Evolutionary conservation across 2,113 vertebrate species (phyloP), one percentile per base, ranked within the genome.

Genomic region (Ciconia boyciana): DNA sequence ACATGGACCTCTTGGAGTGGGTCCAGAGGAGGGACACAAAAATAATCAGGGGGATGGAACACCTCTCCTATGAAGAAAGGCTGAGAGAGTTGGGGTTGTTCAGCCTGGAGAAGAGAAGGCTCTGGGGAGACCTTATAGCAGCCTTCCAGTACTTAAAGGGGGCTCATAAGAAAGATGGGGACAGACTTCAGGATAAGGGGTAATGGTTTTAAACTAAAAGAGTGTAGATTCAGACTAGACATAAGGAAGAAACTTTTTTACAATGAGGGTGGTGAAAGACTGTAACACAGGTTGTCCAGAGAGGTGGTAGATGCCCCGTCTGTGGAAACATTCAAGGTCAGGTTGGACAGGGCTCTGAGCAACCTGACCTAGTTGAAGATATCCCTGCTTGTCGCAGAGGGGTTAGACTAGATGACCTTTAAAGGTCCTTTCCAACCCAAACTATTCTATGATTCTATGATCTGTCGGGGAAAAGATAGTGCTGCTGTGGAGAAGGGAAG

Each of bases 221-320:
- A 12, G 51, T 21, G 21, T 16, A 34, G 18, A 34, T 76, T 48
- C 6, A 32, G 52, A 29, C 24, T 43, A 43, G 10, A 16, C 4
- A 14, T 9, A 48, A 65, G 28, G 41, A 36, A 64, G 25, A n/a
- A 22, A 18, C 16, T 41, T 21, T 34, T 83, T 83, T 20, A 34
- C 0, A 0, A 6, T 57, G 29, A 21, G 7, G 3, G 17, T 75
- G 17, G 28, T 65, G 43, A 34, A 57, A 32, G 22, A 10, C 8
- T 22, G 39, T 16, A 22, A 29, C 13, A 16, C 10, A 46, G 32
- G 21, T 36, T 72, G 28, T 43, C n/a, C 24, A n/a, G 61, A 51
- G 31, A 25, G 25, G 12, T 44, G 11, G 6, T 74, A 25, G 32
- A 29, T 32, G 15, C 19, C 12, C 16, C 32, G 32, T 46, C 58